Percentiles rank a stretch among this genome's conserved stretches.
phyloP scores from a whole-genome alignment of 2,888 invertebrate species.

The Toxonevra muliebris region DNA sequence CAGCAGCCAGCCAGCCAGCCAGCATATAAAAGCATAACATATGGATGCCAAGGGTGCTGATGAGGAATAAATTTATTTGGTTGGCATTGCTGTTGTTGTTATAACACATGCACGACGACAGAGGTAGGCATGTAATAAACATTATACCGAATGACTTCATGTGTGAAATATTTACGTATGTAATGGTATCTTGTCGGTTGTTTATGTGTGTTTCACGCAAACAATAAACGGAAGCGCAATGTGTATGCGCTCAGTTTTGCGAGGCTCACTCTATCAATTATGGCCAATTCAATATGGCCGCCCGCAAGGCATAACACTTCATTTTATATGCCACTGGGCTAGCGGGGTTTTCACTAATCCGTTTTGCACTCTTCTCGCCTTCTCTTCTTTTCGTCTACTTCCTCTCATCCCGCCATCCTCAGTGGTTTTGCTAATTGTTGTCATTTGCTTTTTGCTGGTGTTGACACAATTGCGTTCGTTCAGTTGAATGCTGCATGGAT shows the following conservation, averaged over 20 bases:
- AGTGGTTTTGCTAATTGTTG: slow-evolving; percentile 47
- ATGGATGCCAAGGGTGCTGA: neutral
- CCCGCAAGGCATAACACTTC: neutral
- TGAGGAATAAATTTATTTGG: neutral
- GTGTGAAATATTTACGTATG: neutral
- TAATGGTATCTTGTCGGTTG: neutral
- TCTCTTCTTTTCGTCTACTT: too few species aligned
- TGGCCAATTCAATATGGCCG: slow-evolving; percentile 14
- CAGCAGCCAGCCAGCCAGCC: neutral
- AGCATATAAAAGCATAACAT: neutral
- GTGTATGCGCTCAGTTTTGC: slow-evolving; percentile 11
- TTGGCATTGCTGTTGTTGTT: neutral
- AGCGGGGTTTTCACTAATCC: too few species aligned
- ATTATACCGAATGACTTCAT: too few species aligned
- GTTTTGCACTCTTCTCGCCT: too few species aligned
- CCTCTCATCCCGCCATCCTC: too few species aligned
- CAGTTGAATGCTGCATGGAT: slow-evolving; percentile 19
- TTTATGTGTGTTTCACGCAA: slow-evolving; percentile 7
- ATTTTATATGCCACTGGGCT: too few species aligned
- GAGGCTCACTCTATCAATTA: neutral
- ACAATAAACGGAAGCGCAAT: slow-evolving; percentile 13
- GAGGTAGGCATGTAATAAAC: too few species aligned
- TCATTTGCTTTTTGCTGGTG: slow-evolving; percentile 49
- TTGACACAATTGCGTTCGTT: slow-evolving; percentile 57
- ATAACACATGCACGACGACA: too few species aligned